Evolutionary conservation across 1,140 invertebrate species (phyloP).

Genomic region (Condylostylus longicornis): DNA sequence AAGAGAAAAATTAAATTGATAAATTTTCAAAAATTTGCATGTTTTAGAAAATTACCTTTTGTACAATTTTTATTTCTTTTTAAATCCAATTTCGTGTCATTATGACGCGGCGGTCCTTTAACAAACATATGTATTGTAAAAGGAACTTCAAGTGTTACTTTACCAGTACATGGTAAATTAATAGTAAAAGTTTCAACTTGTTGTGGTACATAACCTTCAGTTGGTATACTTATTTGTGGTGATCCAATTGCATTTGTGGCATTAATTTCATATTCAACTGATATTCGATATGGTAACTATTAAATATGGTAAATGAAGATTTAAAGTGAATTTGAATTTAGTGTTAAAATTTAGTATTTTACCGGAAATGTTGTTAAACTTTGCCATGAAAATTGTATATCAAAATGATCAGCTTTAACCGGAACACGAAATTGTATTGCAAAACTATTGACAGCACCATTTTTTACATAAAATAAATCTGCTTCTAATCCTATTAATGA

Average conservation of each 20-base stretch:
- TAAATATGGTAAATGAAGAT: neutral
- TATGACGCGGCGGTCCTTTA: conserved; percentile 38
- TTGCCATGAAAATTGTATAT: conserved; percentile 79
- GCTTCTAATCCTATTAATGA: conserved; percentile 53
- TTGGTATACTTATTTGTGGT: conserved; percentile 66
- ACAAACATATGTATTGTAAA: conserved; percentile 71
- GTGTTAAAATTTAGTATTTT: conserved; percentile 19
- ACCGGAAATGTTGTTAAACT: conserved; percentile 58
- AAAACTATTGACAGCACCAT: conserved; percentile 78
- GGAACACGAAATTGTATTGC: conserved; percentile 75
- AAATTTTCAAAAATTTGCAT: neutral
- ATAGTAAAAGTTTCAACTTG: conserved; percentile 62
- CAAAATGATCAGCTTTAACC: conserved; percentile 60
- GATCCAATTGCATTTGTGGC: conserved; percentile 51
- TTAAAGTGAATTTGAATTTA: conserved; percentile 7
- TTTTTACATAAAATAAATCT: conserved; percentile 72
- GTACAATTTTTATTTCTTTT: conserved; percentile 76
- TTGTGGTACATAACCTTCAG: conserved; percentile 55
- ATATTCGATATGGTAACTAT: conserved; percentile 62
- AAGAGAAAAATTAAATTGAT: no score
- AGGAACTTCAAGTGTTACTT: conserved; percentile 43
- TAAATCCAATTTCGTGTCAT: conserved; percentile 61
- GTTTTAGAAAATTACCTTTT: conserved; percentile 53
- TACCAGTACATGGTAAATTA: conserved; percentile 60
- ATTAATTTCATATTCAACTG: conserved; percentile 56